Base-by-base conservation (phyloP, 2,888 invertebrate genomes). In the Myopa tessellatipennis region DNA sequence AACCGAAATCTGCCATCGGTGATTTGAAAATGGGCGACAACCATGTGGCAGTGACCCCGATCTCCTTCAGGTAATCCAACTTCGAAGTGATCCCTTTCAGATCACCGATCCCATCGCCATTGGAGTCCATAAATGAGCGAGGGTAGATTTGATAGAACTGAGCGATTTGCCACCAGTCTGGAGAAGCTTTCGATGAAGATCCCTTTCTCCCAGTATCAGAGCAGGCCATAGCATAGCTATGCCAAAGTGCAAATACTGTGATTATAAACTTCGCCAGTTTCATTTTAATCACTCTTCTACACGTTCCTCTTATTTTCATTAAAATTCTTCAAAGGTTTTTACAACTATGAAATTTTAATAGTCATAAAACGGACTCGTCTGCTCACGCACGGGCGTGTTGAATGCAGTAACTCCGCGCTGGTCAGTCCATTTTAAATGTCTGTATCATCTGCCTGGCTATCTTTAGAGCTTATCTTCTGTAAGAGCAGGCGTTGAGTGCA, bases 81-180 rank as follows among this genome's bases (percentile, higher is more conserved):
- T 91, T 91, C 14, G 89, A 90, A 14, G 90, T 91, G 69, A 93
- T 89, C 92, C 96, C 97, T 88, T 91, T 91, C 12, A 97, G 89
- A 88, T 98, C 97, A 0, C 97, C 97, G n/a, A 94, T 91, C 26
- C 97, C 97, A 87, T 96, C 95, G 0, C 93, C 94, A 87, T 95
- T 90, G 34, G 92, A 92, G 86, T 96, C 96, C 86, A 91, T 91
- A 89, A 94, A 96, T 0, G 95, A 94, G 81, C 93, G 91, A 0
- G 94, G 93, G 84, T 94, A 94, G 55, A 95, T 92, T 86, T 95
- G 94, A 87, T 96, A 96, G 83, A 94, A 92, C 18, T 85, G 84
- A 5, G 82, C 85, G 6, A 82, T 83, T 79, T 85, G 79, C 84
- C 84, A 85, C 85, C 85, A 84, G 75, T 85, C 85, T 55, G 89